Conservation (phyloP, 2,888 invertebrate genomes). For the Pollenia griseotomentosa region DNA sequence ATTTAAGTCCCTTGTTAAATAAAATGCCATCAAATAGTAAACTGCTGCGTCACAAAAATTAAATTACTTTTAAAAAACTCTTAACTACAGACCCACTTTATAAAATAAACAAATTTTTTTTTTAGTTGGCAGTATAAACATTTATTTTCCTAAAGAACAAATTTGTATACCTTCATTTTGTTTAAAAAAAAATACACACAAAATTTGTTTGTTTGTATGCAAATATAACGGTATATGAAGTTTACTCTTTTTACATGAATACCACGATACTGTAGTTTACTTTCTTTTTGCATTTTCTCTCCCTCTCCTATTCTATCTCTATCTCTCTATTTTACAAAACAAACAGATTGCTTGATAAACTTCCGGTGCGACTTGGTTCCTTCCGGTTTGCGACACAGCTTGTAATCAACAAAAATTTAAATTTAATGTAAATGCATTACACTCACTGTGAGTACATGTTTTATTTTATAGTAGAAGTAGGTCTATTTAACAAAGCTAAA, state of each 20-base stretch:
- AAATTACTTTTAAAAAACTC: constrained; percentile 25
- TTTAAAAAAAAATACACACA: background rate
- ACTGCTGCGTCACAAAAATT: constrained; percentile 12
- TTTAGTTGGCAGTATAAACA: background rate
- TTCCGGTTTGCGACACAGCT: constrained; percentile 70
- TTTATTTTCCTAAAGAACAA: background rate
- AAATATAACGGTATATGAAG: background rate
- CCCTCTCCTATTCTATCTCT: background rate
- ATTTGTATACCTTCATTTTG: constrained; percentile 10
- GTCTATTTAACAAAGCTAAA: constrained; percentile 8
- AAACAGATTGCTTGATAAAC: constrained; percentile 73
- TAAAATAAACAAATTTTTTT: background rate
- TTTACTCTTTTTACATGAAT: background rate
- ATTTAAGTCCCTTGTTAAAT: background rate
- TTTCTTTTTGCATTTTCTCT: background rate
- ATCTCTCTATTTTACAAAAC: constrained; percentile 34
- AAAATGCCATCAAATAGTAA: constrained; percentile 45
- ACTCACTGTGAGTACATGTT: constrained; percentile 1
- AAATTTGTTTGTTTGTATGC: background rate
- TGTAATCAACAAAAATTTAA: constrained; percentile 61
- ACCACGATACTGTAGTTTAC: background rate
- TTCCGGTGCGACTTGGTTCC: constrained; percentile 73
- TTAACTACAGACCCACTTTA: constrained; percentile 4
- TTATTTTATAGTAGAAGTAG: background rate
- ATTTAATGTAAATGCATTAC: constrained; percentile 53